These are phyloP conservation scores for Amblyjoppa proteus DNA, from an alignment of 2,888 invertebrate genomes.

Conservation along the genomic window DNA sequence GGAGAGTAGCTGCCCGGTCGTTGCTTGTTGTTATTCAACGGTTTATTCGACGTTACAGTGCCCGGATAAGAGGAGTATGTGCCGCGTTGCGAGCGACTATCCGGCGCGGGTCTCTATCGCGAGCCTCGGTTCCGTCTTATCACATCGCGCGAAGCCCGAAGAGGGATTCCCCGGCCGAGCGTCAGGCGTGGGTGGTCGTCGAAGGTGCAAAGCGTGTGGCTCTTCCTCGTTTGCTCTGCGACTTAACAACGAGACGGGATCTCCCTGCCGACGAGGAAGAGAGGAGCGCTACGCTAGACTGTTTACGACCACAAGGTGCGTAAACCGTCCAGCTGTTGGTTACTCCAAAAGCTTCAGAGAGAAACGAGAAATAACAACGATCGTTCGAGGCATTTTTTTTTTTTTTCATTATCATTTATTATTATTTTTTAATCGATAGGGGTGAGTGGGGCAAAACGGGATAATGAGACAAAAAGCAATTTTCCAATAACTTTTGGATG, in stretches of 20 bases:
- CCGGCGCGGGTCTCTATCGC: slow-evolving; percentile 29
- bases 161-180: slow-evolving; percentile 20
- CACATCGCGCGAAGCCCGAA: slow-evolving; percentile 36
- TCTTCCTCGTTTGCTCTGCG: slow-evolving; percentile 37
- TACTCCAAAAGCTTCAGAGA: no score
- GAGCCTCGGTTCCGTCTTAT: slow-evolving; percentile 41
- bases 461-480: no score
- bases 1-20: slow-evolving; percentile 17
- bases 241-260: slow-evolving; percentile 5
- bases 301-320: slow-evolving; percentile 9
- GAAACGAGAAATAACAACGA: no score
- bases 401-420: no score
- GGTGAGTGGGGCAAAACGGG: no score
- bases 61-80: slow-evolving; percentile 33
- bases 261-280: neutral
- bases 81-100: slow-evolving; percentile 25
- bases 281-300: slow-evolving; percentile 3
- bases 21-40: slow-evolving; percentile 69
- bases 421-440: no score
- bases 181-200: slow-evolving; percentile 57
- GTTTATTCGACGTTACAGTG: slow-evolving; percentile 51
- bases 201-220: slow-evolving; percentile 50
- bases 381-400: no score
- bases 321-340: neutral
- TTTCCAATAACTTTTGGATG: no score